phyloP scores from a whole-genome alignment of 1,140 invertebrate species.

The Meloidogyne exigua region DNA sequence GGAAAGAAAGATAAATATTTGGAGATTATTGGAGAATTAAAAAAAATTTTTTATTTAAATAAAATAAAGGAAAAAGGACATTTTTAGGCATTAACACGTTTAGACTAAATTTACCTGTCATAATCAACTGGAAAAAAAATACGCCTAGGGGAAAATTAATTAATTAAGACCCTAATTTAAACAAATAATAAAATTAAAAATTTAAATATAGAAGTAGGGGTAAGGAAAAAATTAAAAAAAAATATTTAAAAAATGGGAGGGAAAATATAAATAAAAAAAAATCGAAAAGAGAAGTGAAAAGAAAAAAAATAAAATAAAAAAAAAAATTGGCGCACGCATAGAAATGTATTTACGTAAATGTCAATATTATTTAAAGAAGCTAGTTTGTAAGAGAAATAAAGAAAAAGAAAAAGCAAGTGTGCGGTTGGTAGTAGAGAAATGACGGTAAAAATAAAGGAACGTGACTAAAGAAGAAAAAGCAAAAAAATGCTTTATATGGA shows the following conservation, averaged over 20 bases:
- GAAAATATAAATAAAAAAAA: not conserved
- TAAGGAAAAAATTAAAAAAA: not conserved
- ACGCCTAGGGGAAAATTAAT: not conserved
- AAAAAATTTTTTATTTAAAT: too few species aligned
- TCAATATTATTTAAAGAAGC: not conserved
- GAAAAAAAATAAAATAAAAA: not conserved
- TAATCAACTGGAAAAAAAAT: too few species aligned
- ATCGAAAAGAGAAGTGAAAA: conserved; percentile 2
- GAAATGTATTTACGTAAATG: not conserved
- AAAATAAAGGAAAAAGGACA: too few species aligned
- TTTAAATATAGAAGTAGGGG: not conserved
- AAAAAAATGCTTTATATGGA: too few species aligned
- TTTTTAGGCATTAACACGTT: too few species aligned
- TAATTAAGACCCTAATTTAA: too few species aligned
- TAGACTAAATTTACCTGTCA: too few species aligned
- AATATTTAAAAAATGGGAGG: not conserved
- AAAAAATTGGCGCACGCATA: not conserved
- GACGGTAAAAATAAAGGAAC: not conserved
- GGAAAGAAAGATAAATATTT: too few species aligned
- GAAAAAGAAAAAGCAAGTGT: not conserved
- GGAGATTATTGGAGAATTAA: too few species aligned
- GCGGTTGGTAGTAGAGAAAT: not conserved
- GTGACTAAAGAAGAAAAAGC: not conserved
- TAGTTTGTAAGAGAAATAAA: not conserved
- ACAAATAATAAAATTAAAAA: not conserved